phyloP scores from a whole-genome alignment of 2,888 invertebrate genomes.

The Drosophila testacea region DNA sequence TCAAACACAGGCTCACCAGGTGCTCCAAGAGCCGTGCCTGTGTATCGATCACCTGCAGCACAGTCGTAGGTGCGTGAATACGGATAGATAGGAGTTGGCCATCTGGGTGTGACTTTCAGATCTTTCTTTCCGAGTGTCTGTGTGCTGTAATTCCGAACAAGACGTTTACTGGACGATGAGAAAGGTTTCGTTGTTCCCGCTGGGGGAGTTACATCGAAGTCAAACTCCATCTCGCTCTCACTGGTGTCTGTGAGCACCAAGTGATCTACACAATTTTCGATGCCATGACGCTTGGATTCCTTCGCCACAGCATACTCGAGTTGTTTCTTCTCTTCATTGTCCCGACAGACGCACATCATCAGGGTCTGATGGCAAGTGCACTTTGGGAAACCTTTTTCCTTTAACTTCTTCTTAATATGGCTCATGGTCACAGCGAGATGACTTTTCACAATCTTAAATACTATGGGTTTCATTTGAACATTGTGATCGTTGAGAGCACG shows the following conservation, averaged over 20 bases:
- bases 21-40: conserved; percentile 53
- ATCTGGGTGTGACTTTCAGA: conserved; percentile 68
- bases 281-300: conserved; percentile 78
- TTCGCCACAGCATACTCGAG: conserved; percentile 86
- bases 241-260: conserved; percentile 82
- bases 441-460: conserved; percentile 89
- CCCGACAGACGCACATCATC: conserved; percentile 78
- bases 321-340: conserved; percentile 83
- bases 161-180: conserved; percentile 86
- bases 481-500: conserved; percentile 21
- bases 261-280: conserved; percentile 68
- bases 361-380: conserved; percentile 86
- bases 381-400: conserved; percentile 86
- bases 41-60: conserved; percentile 67
- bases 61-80: conserved; percentile 75
- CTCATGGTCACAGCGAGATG: conserved; percentile 85
- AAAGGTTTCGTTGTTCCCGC: background rate
- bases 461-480: conserved; percentile 86
- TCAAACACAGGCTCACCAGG: conserved; percentile 50
- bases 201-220: conserved; percentile 90
- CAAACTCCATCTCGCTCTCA: conserved; percentile 87
- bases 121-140: conserved; percentile 87
- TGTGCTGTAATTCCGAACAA: conserved; percentile 86
- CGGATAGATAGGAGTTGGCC: conserved; percentile 59
- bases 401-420: conserved; percentile 86